Conservation (phyloP, 2,113 vertebrate species). For the Corvus moneduloides region DNA sequence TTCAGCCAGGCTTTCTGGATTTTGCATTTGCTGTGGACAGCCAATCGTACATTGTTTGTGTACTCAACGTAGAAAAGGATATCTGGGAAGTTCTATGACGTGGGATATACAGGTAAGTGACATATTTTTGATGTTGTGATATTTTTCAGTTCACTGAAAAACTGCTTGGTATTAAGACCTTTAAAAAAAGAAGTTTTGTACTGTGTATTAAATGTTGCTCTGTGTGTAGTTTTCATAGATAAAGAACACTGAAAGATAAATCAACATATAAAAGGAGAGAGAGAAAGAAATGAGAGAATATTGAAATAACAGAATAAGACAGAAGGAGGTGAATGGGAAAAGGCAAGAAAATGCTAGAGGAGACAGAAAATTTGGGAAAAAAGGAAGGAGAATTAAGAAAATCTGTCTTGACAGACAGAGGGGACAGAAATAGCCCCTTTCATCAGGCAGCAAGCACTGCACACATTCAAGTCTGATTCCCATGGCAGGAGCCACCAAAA, state of each 20-base stretch:
- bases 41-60: not conserved
- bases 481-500: not conserved
- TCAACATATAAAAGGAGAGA: not conserved
- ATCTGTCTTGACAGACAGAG: not conserved
- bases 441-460: not conserved
- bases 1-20: not conserved
- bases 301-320: not conserved
- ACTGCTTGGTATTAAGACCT: not conserved
- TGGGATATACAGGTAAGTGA: not conserved
- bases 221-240: not conserved
- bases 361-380: not conserved
- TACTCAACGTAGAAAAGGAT: not conserved
- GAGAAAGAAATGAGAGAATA: not conserved
- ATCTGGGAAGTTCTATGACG: not conserved
- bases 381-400: not conserved
- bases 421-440: constrained; percentile 4
- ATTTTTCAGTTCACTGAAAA: not conserved
- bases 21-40: not conserved
- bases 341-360: not conserved
- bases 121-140: not conserved
- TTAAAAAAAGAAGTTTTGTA: not conserved
- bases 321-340: not conserved
- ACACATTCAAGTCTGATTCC: not conserved
- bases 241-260: not conserved
- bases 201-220: not conserved